Evolutionary conservation across 2,888 invertebrate species (phyloP), one percentile per base, ranked within the genome.

Genomic region (Candidula unifasciata): DNA sequence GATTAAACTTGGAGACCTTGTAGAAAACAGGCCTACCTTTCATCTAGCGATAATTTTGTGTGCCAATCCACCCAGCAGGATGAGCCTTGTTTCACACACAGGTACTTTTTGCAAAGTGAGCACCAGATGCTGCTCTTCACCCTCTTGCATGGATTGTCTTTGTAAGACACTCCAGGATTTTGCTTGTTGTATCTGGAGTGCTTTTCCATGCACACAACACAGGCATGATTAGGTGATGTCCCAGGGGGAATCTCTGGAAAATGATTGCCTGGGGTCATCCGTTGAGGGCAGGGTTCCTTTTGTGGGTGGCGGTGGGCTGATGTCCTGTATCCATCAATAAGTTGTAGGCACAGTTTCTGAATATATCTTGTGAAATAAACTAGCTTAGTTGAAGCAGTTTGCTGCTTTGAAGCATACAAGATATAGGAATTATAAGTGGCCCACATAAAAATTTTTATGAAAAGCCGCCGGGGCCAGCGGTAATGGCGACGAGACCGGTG

Each of bases 301-400:
- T 69, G 71, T 69, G 30, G 35, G n/a, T 71, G 52, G 33, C 27
- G 52, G 30, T 24, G 33, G n/a, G 16, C 71, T 44, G 81, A 52
- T 81, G 21, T 33, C 77, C 64, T 64, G 33, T 74, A 57, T 69
- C 35, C 76, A 74, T 44, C 37, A 52, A 74, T 74, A 74, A 1
- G 24, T 85, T 24, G 57, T 60, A 33, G 21, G 44, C 71, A 69
- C 71, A 69, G 35, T 33, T 69, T 69, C 35, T 69, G 71, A 69
- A 69, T 69, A 35, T 69, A 69, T 69, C 30, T 69, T 13, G 33
- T 69, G 71, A 69, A 60, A 60, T 60, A 60, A 60, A 60, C n/a
- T 60, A 21, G 21, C 60, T 35, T 69, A 27, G 18, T 30, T 69
- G 3, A 33, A 69, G 35, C 71, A 69, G 18, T 16, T 35, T 69